Evolutionary conservation across 2,113 vertebrate species (phyloP).

Genomic region (Vicugna pacos): DNA sequence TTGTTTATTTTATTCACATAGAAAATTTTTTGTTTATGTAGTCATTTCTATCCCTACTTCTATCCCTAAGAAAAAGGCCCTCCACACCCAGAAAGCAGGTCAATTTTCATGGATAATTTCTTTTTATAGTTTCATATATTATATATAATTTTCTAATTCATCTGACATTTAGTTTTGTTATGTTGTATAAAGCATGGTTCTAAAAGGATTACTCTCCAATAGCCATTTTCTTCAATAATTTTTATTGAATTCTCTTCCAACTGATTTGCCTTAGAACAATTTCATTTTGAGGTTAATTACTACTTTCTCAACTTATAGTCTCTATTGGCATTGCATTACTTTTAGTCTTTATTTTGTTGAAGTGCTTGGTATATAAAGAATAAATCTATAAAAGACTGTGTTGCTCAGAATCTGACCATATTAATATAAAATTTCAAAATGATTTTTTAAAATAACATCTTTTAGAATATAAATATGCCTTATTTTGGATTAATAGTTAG

Average conservation of each 20-base stretch:
- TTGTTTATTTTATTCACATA: constrained; percentile 34
- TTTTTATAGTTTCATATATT: neutral
- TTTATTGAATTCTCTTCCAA: neutral
- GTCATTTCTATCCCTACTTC: neutral
- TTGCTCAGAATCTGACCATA: constrained; percentile 20
- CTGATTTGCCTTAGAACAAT: constrained; percentile 8
- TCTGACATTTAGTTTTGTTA: constrained; percentile 41
- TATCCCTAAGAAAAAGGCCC: neutral
- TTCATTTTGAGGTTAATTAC: constrained; percentile 46
- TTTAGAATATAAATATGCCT: neutral
- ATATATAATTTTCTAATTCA: constrained; percentile 5
- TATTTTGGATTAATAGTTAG: constrained; percentile 23
- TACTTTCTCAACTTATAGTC: neutral
- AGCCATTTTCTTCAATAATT: constrained; percentile 4
- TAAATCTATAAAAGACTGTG: neutral
- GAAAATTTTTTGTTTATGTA: neutral
- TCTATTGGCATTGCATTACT: neutral
- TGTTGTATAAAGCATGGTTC: neutral
- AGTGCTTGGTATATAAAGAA: neutral
- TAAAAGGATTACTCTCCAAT: constrained; percentile 31
- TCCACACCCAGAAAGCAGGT: neutral
- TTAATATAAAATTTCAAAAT: constrained; percentile 20
- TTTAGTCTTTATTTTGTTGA: constrained; percentile 50
- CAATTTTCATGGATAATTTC: neutral
- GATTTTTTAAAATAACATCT: neutral